Evolutionary conservation across 1,140 invertebrate species (phyloP).

Genomic region (Aphaenogaster ashmeadi): DNA sequence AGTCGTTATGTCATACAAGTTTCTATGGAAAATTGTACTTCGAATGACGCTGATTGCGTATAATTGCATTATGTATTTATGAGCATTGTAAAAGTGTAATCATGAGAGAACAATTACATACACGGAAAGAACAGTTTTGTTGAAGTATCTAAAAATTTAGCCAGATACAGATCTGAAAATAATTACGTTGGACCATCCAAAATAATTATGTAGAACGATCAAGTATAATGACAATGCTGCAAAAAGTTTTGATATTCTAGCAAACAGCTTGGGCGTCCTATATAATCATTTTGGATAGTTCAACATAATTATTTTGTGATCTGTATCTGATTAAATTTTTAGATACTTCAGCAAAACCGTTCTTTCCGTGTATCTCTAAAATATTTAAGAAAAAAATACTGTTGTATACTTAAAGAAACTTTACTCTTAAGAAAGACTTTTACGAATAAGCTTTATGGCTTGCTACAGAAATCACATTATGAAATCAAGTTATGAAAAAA

Average conservation of each 20-base stretch:
- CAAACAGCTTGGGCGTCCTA: too few species aligned
- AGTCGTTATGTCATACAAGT: slow-evolving; percentile 70
- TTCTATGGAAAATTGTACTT: slow-evolving; percentile 30
- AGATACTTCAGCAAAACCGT: too few species aligned
- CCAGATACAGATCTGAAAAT: too few species aligned
- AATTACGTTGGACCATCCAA: too few species aligned
- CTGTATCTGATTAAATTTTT: too few species aligned
- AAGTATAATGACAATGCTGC: too few species aligned
- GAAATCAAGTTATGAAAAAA: slow-evolving; percentile 56
- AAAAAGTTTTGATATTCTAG: too few species aligned
- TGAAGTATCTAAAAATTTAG: too few species aligned
- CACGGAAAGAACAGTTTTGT: too few species aligned
- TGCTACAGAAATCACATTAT: neutral
- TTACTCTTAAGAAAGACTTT: neutral
- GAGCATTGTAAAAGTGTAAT: neutral
- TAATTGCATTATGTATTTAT: slow-evolving; percentile 8
- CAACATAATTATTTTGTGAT: too few species aligned
- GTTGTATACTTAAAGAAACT: neutral
- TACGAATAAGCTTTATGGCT: neutral
- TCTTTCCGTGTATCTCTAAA: neutral
- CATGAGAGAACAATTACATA: neutral
- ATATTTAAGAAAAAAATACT: neutral
- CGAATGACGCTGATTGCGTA: neutral
- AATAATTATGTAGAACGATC: too few species aligned
- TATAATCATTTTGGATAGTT: too few species aligned